Conservation (phyloP, 2,888 invertebrate species). For the Alloscopus bannaensis region DNA sequence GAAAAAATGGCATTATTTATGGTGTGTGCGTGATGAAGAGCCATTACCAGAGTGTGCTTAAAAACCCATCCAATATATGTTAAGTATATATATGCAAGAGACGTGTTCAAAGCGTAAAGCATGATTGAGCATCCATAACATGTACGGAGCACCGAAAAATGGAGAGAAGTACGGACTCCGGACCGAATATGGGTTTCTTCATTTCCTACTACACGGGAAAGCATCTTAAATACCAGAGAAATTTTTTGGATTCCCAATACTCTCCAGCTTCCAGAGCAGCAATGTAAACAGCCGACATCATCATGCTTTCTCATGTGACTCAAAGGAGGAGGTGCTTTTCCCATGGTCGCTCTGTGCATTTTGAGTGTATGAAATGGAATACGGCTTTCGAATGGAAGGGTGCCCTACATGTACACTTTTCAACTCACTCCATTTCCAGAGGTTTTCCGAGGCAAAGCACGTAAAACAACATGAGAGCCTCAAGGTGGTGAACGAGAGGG, state of each 20-base stretch:
- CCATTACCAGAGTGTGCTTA: slow-evolving; percentile 30
- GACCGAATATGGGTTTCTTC: no score
- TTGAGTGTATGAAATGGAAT: not conserved
- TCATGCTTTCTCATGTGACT: slow-evolving; percentile 19
- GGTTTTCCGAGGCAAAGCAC: not conserved
- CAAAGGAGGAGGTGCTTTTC: slow-evolving; percentile 10
- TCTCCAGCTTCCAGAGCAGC: slow-evolving; percentile 26
- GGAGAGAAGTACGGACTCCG: not conserved
- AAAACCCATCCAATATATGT: no score
- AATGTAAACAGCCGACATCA: slow-evolving; percentile 2
- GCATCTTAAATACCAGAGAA: slow-evolving; percentile 35
- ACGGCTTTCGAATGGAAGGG: not conserved
- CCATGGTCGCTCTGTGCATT: not conserved
- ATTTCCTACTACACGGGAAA: not conserved
- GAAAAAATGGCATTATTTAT: slow-evolving; percentile 47
- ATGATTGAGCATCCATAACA: slow-evolving; percentile 8
- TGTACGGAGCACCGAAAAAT: not conserved
- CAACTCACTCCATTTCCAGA: not conserved
- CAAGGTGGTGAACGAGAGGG: slow-evolving; percentile 9
- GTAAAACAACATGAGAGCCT: not conserved
- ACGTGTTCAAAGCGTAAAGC: not conserved
- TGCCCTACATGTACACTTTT: not conserved
- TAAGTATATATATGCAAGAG: no score
- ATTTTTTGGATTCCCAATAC: slow-evolving; percentile 28
- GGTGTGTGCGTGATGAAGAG: slow-evolving; percentile 41